phyloP scores from a whole-genome alignment of 2,113 vertebrate genomes.

The Triplophysa rosa region DNA sequence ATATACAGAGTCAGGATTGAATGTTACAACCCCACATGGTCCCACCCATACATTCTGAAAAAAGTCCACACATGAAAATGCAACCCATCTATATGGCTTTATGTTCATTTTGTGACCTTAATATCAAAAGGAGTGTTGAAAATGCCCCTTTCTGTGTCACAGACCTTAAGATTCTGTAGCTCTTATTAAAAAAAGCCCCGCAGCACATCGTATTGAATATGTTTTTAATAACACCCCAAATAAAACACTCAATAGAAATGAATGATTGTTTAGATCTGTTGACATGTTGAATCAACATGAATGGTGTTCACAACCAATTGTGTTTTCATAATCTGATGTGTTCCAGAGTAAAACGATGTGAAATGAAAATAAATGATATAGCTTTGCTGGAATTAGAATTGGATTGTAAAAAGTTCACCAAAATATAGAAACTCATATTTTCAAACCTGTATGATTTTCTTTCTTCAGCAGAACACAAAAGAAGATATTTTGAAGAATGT shows the following conservation, averaged over 20 bases:
- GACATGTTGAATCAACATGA: conserved; percentile 28
- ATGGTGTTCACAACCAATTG: background rate
- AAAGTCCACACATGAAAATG: conserved; percentile 17
- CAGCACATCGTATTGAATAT: conserved; percentile 40
- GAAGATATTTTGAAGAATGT: too few species aligned
- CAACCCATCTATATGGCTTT: conserved; percentile 51
- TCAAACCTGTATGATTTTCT: too few species aligned
- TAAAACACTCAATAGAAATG: conserved; percentile 32
- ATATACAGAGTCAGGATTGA: conserved; percentile 33
- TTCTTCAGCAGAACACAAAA: too few species aligned
- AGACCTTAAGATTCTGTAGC: conserved; percentile 39
- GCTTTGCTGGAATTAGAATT: background rate
- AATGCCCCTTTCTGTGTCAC: conserved; percentile 40
- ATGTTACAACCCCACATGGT: conserved; percentile 15
- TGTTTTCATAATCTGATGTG: background rate
- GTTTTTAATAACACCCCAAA: conserved; percentile 24
- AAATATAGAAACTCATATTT: too few species aligned
- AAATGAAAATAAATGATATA: background rate
- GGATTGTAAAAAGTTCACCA: too few species aligned
- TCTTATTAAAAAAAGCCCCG: conserved; percentile 43
- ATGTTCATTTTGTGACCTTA: conserved; percentile 33
- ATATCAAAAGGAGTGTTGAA: conserved; percentile 40
- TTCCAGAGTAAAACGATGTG: background rate
- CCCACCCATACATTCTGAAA: conserved; percentile 31
- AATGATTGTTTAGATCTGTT: background rate